phyloP scores from a whole-genome alignment of 2,113 vertebrate genomes.

The Smithornis capensis region DNA sequence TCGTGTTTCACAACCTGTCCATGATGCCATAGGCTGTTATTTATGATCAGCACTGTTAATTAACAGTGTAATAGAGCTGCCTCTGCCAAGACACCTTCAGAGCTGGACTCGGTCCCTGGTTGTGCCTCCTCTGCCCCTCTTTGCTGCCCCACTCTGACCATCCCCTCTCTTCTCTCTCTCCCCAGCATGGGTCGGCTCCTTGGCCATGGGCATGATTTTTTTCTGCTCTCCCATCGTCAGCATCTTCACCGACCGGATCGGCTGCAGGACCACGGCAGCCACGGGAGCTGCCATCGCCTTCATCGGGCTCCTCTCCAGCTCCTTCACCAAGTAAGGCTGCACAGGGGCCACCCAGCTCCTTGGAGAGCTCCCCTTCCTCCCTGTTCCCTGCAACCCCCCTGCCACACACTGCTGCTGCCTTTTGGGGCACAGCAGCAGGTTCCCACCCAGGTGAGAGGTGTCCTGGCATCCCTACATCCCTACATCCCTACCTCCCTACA shows the following conservation, averaged over 20 bases:
- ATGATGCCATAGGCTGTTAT: accelerated
- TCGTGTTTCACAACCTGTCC: accelerated
- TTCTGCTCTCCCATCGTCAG: conserved; percentile 98
- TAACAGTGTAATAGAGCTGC: not conserved
- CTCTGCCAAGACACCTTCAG: not conserved
- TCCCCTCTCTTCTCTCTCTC: conserved; percentile 31
- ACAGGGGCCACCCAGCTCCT: not conserved
- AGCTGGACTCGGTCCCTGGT: not conserved
- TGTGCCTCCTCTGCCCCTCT: not conserved
- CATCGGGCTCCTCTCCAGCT: conserved; percentile 90
- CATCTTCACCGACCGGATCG: conserved; percentile 96
- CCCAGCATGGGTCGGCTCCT: conserved; percentile 92
- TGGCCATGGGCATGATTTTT: conserved; percentile 99
- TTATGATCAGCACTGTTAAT: not conserved
- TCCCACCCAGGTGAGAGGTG: not conserved
- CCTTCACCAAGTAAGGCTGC: conserved; percentile 92
- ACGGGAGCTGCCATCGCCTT: conserved; percentile 88
- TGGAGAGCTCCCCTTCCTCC: not conserved
- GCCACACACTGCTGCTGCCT: not conserved
- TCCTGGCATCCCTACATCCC: not conserved
- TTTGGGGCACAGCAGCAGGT: not conserved
- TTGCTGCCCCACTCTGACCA: not conserved
- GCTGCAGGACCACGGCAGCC: conserved; percentile 92
- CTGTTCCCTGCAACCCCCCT: not conserved
- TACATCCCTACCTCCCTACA: no score